Evolutionary conservation across 2,113 vertebrate genomes (phyloP).

Genomic region (Stictonetta naevosa): DNA sequence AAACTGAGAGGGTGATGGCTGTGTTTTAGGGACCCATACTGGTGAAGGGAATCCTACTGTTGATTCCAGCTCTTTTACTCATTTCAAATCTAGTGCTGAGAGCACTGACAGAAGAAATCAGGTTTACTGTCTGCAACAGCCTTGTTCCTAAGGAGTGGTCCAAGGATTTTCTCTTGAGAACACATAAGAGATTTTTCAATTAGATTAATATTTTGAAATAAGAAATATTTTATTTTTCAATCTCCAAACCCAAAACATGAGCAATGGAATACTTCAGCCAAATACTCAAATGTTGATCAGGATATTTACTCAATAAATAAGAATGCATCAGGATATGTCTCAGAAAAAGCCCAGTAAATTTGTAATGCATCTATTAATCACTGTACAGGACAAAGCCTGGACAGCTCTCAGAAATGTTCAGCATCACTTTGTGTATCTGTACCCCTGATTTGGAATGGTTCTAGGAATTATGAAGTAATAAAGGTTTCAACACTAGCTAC

Average conservation of each 20-base stretch:
- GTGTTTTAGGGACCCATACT: not conserved
- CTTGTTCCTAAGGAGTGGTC: not conserved
- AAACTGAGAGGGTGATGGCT: not conserved
- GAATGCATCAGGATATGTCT: not conserved
- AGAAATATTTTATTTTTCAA: not conserved
- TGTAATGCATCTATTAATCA: not conserved
- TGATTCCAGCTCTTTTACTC: not conserved
- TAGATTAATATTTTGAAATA: not conserved
- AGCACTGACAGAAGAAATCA: not conserved
- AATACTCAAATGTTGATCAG: not conserved
- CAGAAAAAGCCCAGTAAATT: not conserved
- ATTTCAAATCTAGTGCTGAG: not conserved
- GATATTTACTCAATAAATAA: not conserved
- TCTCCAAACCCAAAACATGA: not conserved
- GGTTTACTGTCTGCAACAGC: not conserved
- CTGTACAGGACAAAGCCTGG: not conserved
- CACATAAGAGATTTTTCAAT: not conserved
- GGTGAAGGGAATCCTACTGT: not conserved
- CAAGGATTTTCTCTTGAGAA: not conserved
- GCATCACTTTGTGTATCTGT: not conserved
- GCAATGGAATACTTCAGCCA: not conserved
- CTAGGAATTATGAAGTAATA: constrained; percentile 2
- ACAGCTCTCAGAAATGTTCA: not conserved
- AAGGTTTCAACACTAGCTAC: not conserved
- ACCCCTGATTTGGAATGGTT: constrained; percentile 46